These are phyloP conservation scores for Acanthosepion pharaonis DNA, from an alignment of 2,888 invertebrate species.

Conservation along the genomic window DNA sequence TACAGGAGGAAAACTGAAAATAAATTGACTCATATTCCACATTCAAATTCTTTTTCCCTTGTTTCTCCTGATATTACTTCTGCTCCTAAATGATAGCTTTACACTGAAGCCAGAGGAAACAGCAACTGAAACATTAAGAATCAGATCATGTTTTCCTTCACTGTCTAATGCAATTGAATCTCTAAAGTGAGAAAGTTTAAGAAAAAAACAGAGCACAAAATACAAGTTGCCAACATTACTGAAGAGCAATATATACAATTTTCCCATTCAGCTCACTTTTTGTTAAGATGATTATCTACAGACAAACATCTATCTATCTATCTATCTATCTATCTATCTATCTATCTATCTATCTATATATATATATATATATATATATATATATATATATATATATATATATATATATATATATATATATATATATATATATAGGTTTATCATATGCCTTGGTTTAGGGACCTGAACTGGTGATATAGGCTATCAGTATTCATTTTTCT, in stretches of 20 bases:
- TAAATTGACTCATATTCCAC: not conserved
- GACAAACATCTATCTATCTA: not conserved
- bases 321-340: not conserved
- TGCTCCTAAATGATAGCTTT: not conserved
- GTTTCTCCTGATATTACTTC: not conserved
- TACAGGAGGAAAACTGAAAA: not conserved
- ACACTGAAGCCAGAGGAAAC: not conserved
- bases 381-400: no score
- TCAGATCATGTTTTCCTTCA: not conserved
- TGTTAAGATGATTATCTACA: not conserved
- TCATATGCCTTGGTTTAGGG: no score
- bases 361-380: no score
- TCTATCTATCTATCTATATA: not conserved
- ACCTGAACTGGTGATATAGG: no score
- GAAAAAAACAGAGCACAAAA: not conserved
- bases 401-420: not conserved
- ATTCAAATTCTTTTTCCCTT: not conserved
- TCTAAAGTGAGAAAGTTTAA: not conserved
- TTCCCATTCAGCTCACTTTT: not conserved
- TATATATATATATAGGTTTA: no score
- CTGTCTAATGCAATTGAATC: not conserved
- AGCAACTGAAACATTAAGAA: not conserved
- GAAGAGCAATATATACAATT: not conserved
- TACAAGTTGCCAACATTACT: not conserved
- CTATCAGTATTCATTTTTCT: no score